These are phyloP conservation scores for Aleadryas rufinucha DNA, from an alignment of 2,113 vertebrate genomes.

Conservation along the genomic window DNA sequence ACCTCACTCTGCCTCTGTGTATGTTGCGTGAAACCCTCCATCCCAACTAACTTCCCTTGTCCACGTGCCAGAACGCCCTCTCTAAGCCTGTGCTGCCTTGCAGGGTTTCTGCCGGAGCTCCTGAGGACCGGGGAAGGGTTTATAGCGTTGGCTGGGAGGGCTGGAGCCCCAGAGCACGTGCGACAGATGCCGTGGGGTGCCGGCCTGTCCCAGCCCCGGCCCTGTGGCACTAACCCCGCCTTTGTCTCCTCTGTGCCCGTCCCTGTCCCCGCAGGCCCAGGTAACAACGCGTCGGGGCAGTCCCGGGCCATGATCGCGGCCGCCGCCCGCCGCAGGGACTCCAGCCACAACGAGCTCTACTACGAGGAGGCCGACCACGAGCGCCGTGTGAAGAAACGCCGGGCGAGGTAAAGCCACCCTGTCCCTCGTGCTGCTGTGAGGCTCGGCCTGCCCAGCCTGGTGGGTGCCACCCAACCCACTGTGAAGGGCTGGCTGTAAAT, in stretches of 20 bases:
- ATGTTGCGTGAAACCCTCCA: background rate
- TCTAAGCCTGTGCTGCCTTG: background rate
- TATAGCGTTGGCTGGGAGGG: background rate
- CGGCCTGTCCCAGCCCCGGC: background rate
- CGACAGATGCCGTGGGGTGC: background rate
- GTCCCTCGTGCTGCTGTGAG: accelerated
- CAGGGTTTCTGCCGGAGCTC: background rate
- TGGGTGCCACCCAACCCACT: accelerated
- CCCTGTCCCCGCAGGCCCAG: slow-evolving; percentile 65
- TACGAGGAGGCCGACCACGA: slow-evolving; percentile 80
- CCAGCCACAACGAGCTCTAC: slow-evolving; percentile 91
- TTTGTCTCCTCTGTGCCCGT: background rate
- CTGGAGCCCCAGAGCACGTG: background rate
- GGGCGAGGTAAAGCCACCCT: slow-evolving; percentile 58
- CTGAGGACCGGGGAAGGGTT: background rate
- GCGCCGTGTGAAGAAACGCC: slow-evolving; percentile 74
- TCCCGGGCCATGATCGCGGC: slow-evolving; percentile 88
- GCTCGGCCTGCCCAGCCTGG: accelerated
- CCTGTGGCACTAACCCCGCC: background rate
- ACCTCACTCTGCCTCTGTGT: slow-evolving; percentile 1
- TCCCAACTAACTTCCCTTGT: background rate
- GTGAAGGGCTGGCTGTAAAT: background rate
- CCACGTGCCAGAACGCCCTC: background rate
- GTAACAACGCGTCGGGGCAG: slow-evolving; percentile 79
- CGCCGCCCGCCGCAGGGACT: slow-evolving; percentile 83